Percentiles rank a stretch among this genome's conserved stretches.
Evolutionary conservation across 2,888 invertebrate genomes (phyloP).

Genomic region (Eugnorisma glareosa): DNA sequence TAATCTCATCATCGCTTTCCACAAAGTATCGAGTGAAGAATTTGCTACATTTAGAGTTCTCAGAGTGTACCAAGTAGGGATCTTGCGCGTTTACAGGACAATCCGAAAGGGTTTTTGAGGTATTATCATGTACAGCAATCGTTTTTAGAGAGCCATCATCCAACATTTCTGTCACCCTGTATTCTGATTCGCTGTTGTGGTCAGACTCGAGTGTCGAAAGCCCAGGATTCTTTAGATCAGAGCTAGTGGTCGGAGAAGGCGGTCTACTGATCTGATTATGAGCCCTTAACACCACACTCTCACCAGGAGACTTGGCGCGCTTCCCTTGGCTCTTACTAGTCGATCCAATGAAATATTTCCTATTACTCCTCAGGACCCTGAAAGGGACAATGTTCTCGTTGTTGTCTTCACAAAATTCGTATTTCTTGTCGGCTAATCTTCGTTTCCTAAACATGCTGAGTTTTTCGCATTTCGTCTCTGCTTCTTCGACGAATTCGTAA

Average conservation of each 20-base stretch:
- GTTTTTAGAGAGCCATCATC: conserved; percentile 89
- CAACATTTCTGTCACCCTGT: conserved; percentile 88
- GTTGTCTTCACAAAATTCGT: conserved; percentile 96
- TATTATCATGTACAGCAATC: conserved; percentile 87
- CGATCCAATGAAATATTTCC: conserved; percentile 87
- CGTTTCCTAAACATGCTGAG: conserved; percentile 96
- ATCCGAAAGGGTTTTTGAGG: conserved; percentile 88
- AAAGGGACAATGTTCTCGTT: conserved; percentile 92
- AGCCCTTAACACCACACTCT: conserved; percentile 85
- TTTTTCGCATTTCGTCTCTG: conserved; percentile 95
- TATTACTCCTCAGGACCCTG: conserved; percentile 91
- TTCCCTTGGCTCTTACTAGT: conserved; percentile 77
- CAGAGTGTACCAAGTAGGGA: conserved; percentile 88
- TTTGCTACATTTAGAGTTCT: conserved; percentile 91
- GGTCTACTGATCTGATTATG: conserved; percentile 87
- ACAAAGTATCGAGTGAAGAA: conserved; percentile 93
- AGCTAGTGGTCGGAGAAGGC: conserved; percentile 78
- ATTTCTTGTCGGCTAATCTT: conserved; percentile 97
- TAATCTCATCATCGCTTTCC: conserved; percentile 93
- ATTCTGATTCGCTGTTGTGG: conserved; percentile 86
- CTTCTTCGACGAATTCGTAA: conserved; percentile 96
- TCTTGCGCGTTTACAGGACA: conserved; percentile 86
- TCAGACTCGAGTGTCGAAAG: conserved; percentile 81
- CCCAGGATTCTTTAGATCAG: conserved; percentile 77
- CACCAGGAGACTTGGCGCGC: conserved; percentile 86